Evolutionary conservation across 2,888 invertebrate genomes (phyloP), one percentile per base, ranked within the genome.

Genomic region (Plebejus melissa): DNA sequence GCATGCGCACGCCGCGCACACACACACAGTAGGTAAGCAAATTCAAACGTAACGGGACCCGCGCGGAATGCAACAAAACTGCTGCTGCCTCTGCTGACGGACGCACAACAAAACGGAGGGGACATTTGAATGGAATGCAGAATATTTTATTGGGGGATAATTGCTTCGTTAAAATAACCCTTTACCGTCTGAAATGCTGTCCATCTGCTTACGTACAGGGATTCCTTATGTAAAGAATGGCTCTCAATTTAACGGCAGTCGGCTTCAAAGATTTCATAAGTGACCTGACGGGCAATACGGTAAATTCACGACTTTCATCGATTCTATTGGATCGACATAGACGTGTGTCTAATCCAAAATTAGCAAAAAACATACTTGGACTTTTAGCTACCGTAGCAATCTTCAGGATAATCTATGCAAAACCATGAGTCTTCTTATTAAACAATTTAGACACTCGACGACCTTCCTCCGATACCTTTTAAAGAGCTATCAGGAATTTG

Each of bases 31-130:
- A 32, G 32, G 32, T 32, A 83, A 84, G 83, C 87, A 84, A 86
- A 92, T 91, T 90, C 89, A 91, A 90, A 90, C 88, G 87, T 91
- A 92, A 92, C 93, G 93, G 93, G 87, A 92, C 86, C 81, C 81
- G 78, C 76, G 82, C 80, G 88, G 91, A 90, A 90, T 89, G 91
- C 88, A 90, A 90, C 86, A 91, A 91, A 88, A 89, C 87, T 82
- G 80, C 80, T 83, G 86, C 82, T 82, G 80, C 82, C 72, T 72
- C 72, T 72, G 82, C 83, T 84, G 86, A 83, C 82, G 82, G 82
- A 80, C 83, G 82, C 82, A 82, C 81, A 82, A 79, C 82, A 89
- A 90, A 88, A 85, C 78, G 84, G 85, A 82, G 81, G 83, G 83
- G 82, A 84, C 83, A 85, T 87, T 89, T 86, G 86, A 87, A 86